Base-by-base conservation (phyloP, 1,140 invertebrate genomes). In the Tigriopus japonicus region DNA sequence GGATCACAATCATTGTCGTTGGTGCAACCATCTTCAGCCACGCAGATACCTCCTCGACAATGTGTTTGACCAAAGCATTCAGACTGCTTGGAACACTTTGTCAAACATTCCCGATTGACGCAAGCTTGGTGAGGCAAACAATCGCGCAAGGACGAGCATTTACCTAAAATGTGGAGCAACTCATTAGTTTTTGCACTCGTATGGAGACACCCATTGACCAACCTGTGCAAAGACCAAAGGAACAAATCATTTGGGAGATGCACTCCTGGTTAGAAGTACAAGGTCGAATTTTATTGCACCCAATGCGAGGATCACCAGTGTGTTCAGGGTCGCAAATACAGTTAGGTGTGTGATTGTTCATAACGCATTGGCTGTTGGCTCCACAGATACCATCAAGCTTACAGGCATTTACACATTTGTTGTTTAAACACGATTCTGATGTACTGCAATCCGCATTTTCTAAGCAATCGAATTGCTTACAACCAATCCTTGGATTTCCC, bases 371-470 rank as follows among this genome's bases (percentile, higher is more conserved):
- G 1, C 87, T 83, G 66, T 84, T 82, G 62, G 80, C 77, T 1
- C 87, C 87, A 67, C 87, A 92, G 5, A 84, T 82, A 65, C 87
- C 85, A 1, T 81, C 76, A 21, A 87, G 73, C 0, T 77, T 78
- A 67, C 87, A 91, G 0, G 86, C 82, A 72, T 90, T 80, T 21
- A 83, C 75, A 67, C 87, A 92, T 69, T 83, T 81, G 19, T 84
- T 78, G 70, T 84, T 78, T 17, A 86, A 75, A 65, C 88, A 93
- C 6, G 85, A 79, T 69, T 82, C 78, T 21, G 78, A 75, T 13
- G 72, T 66, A 1, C 72, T 65, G 68, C 87, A 93, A 64, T 91
- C 86, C 21, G 77, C 78, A 65, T 83, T 84, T 65, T 85, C 82
- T 9, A 78, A 76, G 70, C 88, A 92, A 71, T 90, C 84, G 52